A percentile compares a stretch with the other conserved stretches of the same genome.
phyloP scores from a whole-genome alignment of 2,113 vertebrate species.

The Nerophis lumbriciformis region DNA sequence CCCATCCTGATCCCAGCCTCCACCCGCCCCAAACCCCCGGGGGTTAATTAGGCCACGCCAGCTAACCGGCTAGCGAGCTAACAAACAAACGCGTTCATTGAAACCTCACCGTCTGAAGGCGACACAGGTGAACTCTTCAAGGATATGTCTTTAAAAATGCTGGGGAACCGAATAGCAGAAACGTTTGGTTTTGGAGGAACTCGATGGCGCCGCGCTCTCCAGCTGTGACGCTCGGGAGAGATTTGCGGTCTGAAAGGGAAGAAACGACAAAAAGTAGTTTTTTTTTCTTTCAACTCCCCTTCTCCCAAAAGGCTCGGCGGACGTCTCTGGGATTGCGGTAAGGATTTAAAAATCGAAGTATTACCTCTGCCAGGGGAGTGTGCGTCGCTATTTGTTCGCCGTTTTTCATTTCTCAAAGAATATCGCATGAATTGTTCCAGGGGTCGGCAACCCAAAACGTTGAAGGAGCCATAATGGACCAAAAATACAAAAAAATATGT shows the following conservation, averaged over 20 bases:
- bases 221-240: constrained; percentile 21
- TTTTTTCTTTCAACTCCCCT: constrained; percentile 1
- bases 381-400: background rate
- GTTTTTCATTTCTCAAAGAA: no score
- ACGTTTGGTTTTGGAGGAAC: background rate
- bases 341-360: background rate
- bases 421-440: no score
- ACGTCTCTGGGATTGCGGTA: background rate
- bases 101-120: constrained; percentile 22
- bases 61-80: constrained; percentile 63
- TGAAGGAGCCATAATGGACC: no score
- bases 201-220: background rate
- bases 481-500: no score
- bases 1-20: constrained; percentile 74
- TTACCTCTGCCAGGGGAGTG: background rate
- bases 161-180: background rate
- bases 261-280: constrained; percentile 12
- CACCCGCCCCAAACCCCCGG: constrained; percentile 64
- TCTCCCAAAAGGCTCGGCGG: background rate
- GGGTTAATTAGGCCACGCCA: constrained; percentile 84
- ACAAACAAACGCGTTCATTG: constrained; percentile 49
- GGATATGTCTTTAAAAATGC: constrained; percentile 1
- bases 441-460: no score
- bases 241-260: constrained; percentile 15
- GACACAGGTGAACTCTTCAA: background rate